A percentile compares a stretch with the other conserved stretches of the same genome.
Evolutionary conservation across 2,888 invertebrate genomes (phyloP).

Genomic region (Hemaris fuciformis): DNA sequence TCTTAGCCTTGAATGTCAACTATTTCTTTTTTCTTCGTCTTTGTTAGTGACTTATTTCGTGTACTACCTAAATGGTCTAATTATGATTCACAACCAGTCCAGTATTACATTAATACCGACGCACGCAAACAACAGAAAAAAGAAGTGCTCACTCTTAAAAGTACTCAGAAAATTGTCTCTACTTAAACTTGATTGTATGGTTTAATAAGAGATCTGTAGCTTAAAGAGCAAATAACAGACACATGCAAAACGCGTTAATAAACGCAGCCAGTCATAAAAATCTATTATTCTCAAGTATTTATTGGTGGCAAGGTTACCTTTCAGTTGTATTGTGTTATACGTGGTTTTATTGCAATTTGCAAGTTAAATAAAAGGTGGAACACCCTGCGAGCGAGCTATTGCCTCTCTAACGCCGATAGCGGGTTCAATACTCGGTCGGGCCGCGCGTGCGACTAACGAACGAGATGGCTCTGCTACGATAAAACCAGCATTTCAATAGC

Average conservation of each 20-base stretch:
- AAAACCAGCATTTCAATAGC: conserved; percentile 68
- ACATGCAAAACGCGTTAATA: neutral
- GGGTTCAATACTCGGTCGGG: conserved; percentile 67
- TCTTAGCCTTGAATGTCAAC: no score
- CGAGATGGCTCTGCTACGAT: conserved; percentile 68
- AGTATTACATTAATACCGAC: no score
- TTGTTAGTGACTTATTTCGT: no score
- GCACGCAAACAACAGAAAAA: no score
- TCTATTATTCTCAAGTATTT: conserved; percentile 20
- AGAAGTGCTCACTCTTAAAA: no score
- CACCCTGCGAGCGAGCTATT: conserved; percentile 33
- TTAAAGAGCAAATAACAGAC: neutral
- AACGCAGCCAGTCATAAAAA: neutral
- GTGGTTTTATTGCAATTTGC: conserved; percentile 26
- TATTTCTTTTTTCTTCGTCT: no score
- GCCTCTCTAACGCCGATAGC: conserved; percentile 70
- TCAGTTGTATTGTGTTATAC: conserved; percentile 27
- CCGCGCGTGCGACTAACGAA: conserved; percentile 69
- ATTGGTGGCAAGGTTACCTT: conserved; percentile 20
- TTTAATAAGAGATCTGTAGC: neutral
- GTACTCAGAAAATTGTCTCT: no score
- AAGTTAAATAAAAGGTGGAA: conserved; percentile 21
- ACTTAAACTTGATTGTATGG: neutral
- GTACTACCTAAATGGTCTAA: no score
- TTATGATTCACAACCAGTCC: no score